Evolutionary conservation across 1,140 invertebrate genomes (phyloP).

Genomic region (Drosophila mojavensis): DNA sequence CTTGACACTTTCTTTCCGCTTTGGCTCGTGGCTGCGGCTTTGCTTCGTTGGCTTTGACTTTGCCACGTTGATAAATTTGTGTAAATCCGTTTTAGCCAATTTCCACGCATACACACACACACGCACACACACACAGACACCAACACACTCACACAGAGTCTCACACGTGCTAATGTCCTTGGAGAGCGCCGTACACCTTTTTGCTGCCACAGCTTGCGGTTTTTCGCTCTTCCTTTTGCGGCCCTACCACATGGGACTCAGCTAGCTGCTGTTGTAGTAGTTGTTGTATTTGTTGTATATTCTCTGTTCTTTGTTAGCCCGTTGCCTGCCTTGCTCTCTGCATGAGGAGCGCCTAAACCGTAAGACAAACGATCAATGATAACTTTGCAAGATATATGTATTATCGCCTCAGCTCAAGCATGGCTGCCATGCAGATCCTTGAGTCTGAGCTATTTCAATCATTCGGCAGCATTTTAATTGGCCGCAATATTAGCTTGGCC

Average conservation of each 20-base stretch:
- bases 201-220: slow-evolving; percentile 52
- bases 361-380: slow-evolving; percentile 63
- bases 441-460: no score
- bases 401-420: slow-evolving; percentile 14
- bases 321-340: slow-evolving; percentile 17
- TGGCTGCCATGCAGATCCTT: no score
- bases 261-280: slow-evolving; percentile 3
- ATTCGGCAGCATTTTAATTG: not conserved
- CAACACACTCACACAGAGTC: slow-evolving; percentile 11
- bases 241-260: slow-evolving; percentile 40
- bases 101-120: slow-evolving; percentile 56
- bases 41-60: slow-evolving; percentile 73
- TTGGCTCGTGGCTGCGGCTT: slow-evolving; percentile 52
- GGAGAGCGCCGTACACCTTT: slow-evolving; percentile 54
- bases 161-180: slow-evolving; percentile 60
- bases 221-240: slow-evolving; percentile 47
- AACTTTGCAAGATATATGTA: slow-evolving; percentile 44
- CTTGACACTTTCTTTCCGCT: slow-evolving; percentile 78
- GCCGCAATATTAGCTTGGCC: not conserved
- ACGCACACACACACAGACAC: slow-evolving; percentile 21
- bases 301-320: slow-evolving; percentile 6
- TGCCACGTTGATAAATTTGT: slow-evolving; percentile 80
- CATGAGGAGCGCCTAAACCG: not conserved
- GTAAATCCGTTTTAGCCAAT: slow-evolving; percentile 82
- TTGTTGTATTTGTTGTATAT: not conserved